Percentiles rank a stretch among this genome's conserved stretches.
phyloP scores from a whole-genome alignment of 2,888 invertebrate species.

The Troilus luridus region DNA sequence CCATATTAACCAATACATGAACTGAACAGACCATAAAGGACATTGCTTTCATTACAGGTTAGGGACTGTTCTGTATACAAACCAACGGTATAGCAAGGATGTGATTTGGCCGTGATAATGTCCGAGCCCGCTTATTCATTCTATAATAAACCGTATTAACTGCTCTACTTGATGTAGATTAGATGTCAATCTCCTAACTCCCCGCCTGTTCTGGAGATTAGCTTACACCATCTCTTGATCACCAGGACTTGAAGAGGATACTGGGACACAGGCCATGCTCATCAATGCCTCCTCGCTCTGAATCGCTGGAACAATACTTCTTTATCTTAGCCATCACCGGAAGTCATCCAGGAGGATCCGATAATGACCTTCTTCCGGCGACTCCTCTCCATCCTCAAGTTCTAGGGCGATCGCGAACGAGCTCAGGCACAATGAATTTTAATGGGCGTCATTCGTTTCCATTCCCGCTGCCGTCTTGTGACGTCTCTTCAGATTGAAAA shows the following conservation, averaged over 20 bases:
- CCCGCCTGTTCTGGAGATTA: too few species aligned
- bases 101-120: too few species aligned
- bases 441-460: neutral
- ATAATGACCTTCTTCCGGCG: conserved; percentile 2
- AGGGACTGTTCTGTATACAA: too few species aligned
- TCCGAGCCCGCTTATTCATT: too few species aligned
- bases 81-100: too few species aligned
- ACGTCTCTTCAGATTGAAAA: conserved; percentile 1
- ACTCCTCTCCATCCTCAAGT: neutral
- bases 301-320: conserved; percentile 38
- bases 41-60: too few species aligned
- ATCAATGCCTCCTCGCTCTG: conserved; percentile 47
- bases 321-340: conserved; percentile 1
- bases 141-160: too few species aligned
- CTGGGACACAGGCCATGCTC: neutral
- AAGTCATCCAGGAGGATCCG: conserved; percentile 38
- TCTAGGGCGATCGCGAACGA: conserved; percentile 9
- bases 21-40: too few species aligned
- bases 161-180: too few species aligned
- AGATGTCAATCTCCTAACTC: too few species aligned
- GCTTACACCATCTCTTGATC: neutral
- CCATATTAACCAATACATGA: too few species aligned
- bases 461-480: neutral
- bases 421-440: conserved; percentile 1
- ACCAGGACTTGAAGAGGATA: neutral